These are phyloP conservation scores for Lasioglossum zephyrum DNA, from an alignment of 2,888 invertebrate species.

Conservation along the genomic window DNA sequence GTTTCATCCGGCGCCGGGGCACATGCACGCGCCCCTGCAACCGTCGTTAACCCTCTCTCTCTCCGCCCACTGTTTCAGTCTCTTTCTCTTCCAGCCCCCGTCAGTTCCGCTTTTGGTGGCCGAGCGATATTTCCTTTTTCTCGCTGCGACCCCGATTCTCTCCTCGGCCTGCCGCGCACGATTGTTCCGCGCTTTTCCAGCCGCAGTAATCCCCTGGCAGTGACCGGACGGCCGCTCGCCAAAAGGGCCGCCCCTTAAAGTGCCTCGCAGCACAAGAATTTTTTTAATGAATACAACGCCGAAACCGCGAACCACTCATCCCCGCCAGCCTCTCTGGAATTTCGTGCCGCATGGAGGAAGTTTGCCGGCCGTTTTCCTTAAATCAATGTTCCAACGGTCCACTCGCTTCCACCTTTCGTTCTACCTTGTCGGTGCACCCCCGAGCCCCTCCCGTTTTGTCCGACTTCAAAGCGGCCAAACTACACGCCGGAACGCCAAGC, in stretches of 20 bases:
- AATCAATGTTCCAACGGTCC: conserved; percentile 32
- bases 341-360: conserved; percentile 15
- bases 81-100: conserved; percentile 39
- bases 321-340: neutral
- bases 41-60: neutral
- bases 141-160: neutral
- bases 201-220: conserved; percentile 50
- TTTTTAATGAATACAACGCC: conserved; percentile 21
- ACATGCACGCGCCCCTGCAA: conserved; percentile 37
- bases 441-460: conserved; percentile 5
- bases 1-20: conserved; percentile 65
- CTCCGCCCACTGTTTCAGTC: neutral
- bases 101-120: conserved; percentile 28
- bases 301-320: conserved; percentile 16
- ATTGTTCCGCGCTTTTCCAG: conserved; percentile 58
- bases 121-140: conserved; percentile 41
- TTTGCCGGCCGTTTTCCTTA: conserved; percentile 36
- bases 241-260: conserved; percentile 48
- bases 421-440: neutral
- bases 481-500: neutral
- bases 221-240: conserved; percentile 50
- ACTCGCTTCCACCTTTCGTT: neutral
- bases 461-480: conserved; percentile 26
- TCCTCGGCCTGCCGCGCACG: conserved; percentile 17
- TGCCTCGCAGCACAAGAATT: conserved; percentile 38